Evolutionary conservation across 2,113 vertebrate species (phyloP), one percentile per base, ranked within the genome.

Genomic region (Catharus bicknelli): DNA sequence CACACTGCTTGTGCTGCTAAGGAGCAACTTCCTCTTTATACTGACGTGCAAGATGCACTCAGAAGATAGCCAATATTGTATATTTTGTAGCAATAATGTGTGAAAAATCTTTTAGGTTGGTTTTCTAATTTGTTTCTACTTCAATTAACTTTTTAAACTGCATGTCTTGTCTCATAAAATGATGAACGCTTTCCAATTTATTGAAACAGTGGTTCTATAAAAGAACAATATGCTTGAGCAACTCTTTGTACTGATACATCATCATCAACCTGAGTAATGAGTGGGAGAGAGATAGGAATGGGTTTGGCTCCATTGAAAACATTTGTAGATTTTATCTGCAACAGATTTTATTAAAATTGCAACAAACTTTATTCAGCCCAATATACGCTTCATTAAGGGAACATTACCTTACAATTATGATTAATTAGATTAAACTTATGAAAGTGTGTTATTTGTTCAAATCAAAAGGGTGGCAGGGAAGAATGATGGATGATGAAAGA

Each of bases 341-440:
- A 93, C 90, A 96, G 96, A 97, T 98, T 98, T 98, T 98, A 98
- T 98, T 97, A 98, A 98, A 98, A 97, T 97, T 96, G 96, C 95
- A 96, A 97, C 96, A 97, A 98, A 99, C 98, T 99, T 99, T 98
- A 98, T 97, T 97, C 98, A 99, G 97, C 98, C 98, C 97, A 97
- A 98, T 97, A 98, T 96, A 97, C n/a, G 98, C 95, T 98, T 99
- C 98, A 99, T 99, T 99, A 99, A 99, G 98, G 97, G 97, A 98
- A 98, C 98, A 99, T 99, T 98, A 98, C 98, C 97, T 98, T 97
- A 97, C 97, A 98, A 98, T 98, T 98, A 98, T 99, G 99, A 99
- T 99, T 99, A 99, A 99, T 99, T 99, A 98, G 98, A 98, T 99
- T 98, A 98, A 98, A 99, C 97, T 98, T 98, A 98, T 98, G 98